A percentile compares a stretch with the other conserved stretches of the same genome.
These are phyloP conservation scores for Gallinago nigripennis DNA, from an alignment of 2,797 vertebrate species.

Conservation along the genomic window DNA sequence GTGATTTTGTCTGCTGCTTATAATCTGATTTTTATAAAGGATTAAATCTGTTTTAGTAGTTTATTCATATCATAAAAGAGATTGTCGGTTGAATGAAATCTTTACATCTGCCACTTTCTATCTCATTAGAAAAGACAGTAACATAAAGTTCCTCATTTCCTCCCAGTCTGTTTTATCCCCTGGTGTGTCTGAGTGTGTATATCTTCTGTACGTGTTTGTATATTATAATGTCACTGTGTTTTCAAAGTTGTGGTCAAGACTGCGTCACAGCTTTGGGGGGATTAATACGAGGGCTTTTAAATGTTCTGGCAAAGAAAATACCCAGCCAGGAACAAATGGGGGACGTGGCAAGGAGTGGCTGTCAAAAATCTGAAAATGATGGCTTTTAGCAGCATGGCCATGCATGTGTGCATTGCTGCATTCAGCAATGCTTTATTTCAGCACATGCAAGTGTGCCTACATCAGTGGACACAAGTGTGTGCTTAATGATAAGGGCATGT, in stretches of 20 bases:
- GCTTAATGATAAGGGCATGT: not conserved
- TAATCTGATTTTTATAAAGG: conserved; percentile 78
- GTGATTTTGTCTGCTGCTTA: conserved; percentile 76
- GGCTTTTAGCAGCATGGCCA: not conserved
- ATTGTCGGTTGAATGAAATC: conserved; percentile 65
- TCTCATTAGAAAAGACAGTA: conserved; percentile 65
- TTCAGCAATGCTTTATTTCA: not conserved
- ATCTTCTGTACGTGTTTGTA: conserved; percentile 13
- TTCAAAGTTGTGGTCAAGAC: conserved; percentile 34
- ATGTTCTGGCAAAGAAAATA: not conserved
- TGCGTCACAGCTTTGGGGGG: not conserved
- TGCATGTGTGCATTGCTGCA: fast-evolving
- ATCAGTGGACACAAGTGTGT: fast-evolving
- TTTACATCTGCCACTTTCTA: conserved; percentile 63
- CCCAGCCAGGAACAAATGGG: not conserved
- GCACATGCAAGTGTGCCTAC: not conserved
- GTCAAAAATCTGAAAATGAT: not conserved
- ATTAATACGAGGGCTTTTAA: not conserved
- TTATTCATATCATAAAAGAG: conserved; percentile 71
- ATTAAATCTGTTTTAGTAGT: conserved; percentile 73
- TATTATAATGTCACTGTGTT: conserved; percentile 4
- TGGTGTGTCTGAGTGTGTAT: conserved; percentile 25
- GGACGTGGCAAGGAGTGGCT: not conserved
- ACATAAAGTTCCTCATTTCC: conserved; percentile 41
- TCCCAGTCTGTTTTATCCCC: conserved; percentile 47